Conservation (phyloP, 2,113 vertebrate genomes). For the Heterochromis multidens region DNA sequence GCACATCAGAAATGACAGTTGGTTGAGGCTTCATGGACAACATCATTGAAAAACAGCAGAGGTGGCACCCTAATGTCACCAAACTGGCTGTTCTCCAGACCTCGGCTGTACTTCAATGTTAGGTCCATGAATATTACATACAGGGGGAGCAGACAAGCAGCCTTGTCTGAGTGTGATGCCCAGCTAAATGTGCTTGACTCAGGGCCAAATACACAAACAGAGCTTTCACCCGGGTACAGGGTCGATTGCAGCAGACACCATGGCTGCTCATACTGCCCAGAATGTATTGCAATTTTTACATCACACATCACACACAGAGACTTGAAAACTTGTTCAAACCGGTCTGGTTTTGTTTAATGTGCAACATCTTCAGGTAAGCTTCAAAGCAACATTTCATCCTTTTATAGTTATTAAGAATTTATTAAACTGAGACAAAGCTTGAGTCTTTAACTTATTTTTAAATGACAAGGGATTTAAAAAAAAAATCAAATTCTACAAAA, state of each 20-base stretch:
- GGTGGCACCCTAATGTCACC: conserved; percentile 29
- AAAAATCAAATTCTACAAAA: too few species aligned
- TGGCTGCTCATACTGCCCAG: background rate
- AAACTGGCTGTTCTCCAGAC: conserved; percentile 24
- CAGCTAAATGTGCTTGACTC: conserved; percentile 27
- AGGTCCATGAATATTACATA: conserved; percentile 48
- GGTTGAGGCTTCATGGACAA: conserved; percentile 5
- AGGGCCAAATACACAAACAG: conserved; percentile 5
- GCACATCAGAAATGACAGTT: conserved; percentile 28
- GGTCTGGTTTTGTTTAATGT: background rate
- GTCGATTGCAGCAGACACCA: background rate
- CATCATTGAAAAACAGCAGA: conserved; percentile 28
- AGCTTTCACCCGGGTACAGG: background rate
- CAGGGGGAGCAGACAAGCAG: background rate
- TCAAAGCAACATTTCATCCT: background rate
- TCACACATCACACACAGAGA: background rate
- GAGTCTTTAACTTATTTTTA: too few species aligned
- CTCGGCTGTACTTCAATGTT: conserved; percentile 1
- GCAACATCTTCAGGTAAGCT: background rate
- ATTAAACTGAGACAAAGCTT: background rate
- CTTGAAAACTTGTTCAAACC: background rate
- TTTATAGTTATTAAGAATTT: background rate
- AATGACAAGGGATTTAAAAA: too few species aligned
- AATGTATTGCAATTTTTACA: background rate
- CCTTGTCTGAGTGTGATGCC: conserved; percentile 20